Percentiles rank a stretch among this genome's conserved stretches.
Evolutionary conservation across 2,797 vertebrate species (phyloP).

Genomic region (Lepidocolaptes lacrymiger): DNA sequence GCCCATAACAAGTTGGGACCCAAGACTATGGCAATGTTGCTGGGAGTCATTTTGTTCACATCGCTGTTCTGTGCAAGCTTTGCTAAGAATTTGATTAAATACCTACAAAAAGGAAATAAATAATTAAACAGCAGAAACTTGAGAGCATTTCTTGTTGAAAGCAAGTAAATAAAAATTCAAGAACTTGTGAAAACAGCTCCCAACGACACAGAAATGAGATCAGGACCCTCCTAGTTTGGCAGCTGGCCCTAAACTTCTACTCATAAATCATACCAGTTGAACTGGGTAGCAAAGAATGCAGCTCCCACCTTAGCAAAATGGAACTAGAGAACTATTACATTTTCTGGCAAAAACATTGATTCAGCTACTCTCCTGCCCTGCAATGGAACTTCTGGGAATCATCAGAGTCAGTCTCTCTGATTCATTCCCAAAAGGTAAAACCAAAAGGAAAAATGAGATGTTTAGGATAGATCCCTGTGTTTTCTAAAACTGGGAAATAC

Average conservation of each 20-base stretch:
- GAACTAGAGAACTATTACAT: neutral
- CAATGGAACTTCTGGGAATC: neutral
- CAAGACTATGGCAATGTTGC: constrained; percentile 94
- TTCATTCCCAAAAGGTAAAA: neutral
- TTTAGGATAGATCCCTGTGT: neutral
- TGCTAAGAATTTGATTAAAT: constrained; percentile 96
- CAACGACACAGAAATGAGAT: neutral
- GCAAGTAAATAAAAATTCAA: neutral
- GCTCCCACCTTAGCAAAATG: neutral
- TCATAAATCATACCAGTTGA: neutral
- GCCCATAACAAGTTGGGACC: constrained; percentile 97
- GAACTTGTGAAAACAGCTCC: neutral
- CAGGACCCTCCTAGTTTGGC: neutral
- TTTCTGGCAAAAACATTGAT: neutral
- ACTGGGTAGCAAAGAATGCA: neutral
- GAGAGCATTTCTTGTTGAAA: neutral
- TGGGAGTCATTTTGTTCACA: constrained; percentile 96
- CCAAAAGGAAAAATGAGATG: neutral
- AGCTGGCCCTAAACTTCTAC: neutral
- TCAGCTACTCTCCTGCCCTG: neutral
- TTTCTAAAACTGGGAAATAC: neutral
- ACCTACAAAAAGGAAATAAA: constrained; percentile 78
- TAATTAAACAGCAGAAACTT: neutral
- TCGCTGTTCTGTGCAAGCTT: constrained; percentile 94
- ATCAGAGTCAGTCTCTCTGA: neutral